These are phyloP conservation scores for Polydrusus cervinus DNA, from an alignment of 2,888 invertebrate species.

Conservation along the genomic window DNA sequence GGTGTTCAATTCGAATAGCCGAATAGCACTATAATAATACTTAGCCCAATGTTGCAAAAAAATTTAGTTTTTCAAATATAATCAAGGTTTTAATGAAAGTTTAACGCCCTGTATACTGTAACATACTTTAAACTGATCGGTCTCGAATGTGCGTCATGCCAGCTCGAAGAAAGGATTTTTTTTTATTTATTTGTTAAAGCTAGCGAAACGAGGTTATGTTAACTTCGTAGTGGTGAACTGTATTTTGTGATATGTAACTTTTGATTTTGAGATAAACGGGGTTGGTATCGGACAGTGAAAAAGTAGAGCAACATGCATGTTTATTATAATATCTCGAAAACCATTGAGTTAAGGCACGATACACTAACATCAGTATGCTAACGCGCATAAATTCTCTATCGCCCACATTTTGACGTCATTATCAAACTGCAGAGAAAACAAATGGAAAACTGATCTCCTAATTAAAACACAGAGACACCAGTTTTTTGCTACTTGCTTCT, in stretches of 20 bases:
- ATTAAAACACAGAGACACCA: too few species aligned
- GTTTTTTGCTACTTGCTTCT: too few species aligned
- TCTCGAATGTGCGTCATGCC: slow-evolving; percentile 28
- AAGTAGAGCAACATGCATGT: too few species aligned
- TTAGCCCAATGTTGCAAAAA: background rate
- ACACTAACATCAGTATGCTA: too few species aligned
- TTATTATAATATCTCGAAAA: too few species aligned
- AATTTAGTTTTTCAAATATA: slow-evolving; percentile 19
- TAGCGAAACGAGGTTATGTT: slow-evolving; percentile 44
- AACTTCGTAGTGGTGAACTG: slow-evolving; percentile 23
- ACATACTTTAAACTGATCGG: slow-evolving; percentile 5
- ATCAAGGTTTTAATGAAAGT: slow-evolving; percentile 7
- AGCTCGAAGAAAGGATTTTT: slow-evolving; percentile 35
- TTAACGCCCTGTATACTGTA: slow-evolving; percentile 3
- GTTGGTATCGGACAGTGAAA: too few species aligned
- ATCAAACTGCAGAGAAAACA: too few species aligned
- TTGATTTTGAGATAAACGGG: slow-evolving; percentile 34
- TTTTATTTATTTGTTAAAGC: slow-evolving; percentile 40
- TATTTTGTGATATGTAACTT: slow-evolving; percentile 39
- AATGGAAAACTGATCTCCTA: too few species aligned
- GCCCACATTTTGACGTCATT: too few species aligned
- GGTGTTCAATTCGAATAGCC: slow-evolving; percentile 2
- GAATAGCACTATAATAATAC: too few species aligned
- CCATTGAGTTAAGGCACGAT: too few species aligned
- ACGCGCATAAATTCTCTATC: too few species aligned